Percentiles rank a stretch among this genome's conserved stretches.
Evolutionary conservation across 2,113 vertebrate species (phyloP).

Genomic region (Todiramphus chloris): DNA sequence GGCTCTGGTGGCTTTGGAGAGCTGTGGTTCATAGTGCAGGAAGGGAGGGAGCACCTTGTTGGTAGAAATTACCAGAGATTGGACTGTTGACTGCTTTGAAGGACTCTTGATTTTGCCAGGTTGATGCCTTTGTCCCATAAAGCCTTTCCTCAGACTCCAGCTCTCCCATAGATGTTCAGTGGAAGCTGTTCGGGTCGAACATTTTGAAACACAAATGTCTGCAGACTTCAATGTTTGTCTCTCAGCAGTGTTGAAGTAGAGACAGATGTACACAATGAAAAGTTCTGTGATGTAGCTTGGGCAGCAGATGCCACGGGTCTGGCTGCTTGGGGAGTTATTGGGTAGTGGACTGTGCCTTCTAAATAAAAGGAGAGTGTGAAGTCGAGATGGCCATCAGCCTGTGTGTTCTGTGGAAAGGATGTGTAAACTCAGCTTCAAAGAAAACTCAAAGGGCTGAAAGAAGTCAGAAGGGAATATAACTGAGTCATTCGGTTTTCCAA

Average conservation of each 20-base stretch:
- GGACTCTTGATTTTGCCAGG: background rate
- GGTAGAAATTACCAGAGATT: background rate
- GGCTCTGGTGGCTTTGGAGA: background rate
- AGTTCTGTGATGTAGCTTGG: background rate
- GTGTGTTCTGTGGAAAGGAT: background rate
- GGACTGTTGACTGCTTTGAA: background rate
- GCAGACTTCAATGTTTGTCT: background rate
- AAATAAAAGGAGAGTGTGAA: background rate
- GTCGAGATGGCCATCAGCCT: background rate
- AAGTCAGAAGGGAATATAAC: background rate
- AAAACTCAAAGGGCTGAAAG: background rate
- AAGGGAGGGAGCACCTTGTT: background rate
- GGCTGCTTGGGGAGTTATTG: background rate
- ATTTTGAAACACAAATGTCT: background rate
- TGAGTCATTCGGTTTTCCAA: background rate
- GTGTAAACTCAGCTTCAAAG: background rate
- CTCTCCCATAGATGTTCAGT: background rate
- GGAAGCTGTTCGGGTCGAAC: background rate
- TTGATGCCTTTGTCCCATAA: background rate
- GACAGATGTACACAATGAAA: background rate
- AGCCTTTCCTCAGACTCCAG: background rate
- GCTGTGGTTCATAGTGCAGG: background rate
- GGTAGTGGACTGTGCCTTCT: background rate
- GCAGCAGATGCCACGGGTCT: background rate
- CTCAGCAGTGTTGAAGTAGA: background rate